Evolutionary conservation across 35 echinoderm and acorn worm genomes (phyloP).

Genomic region (Apostichopus japonicus): DNA sequence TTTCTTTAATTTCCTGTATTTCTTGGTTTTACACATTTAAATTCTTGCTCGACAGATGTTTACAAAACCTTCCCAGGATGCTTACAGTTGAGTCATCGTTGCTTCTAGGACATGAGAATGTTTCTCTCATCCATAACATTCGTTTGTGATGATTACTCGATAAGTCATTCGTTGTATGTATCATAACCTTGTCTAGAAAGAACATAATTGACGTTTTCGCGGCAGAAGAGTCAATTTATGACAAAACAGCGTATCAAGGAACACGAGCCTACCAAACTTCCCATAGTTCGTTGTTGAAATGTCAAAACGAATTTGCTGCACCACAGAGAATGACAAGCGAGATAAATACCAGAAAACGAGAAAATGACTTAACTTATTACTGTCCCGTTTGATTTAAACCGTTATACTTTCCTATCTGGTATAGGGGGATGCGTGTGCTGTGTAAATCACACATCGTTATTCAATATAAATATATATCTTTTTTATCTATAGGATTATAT

Average conservation of each 20-base stretch:
- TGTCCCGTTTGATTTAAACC: not conserved
- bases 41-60: no score
- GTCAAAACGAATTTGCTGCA: constrained; percentile 11
- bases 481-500: no score
- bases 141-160: not conserved
- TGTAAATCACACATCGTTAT: no score
- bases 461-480: no score
- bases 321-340: not conserved
- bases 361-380: not conserved
- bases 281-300: not conserved
- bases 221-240: not conserved
- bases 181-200: not conserved
- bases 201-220: not conserved
- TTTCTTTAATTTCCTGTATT: no score
- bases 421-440: no score
- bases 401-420: not conserved
- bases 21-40: no score
- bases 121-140: no score
- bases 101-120: no score
- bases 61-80: no score
- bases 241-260: not conserved
- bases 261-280: not conserved
- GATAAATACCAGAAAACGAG: not conserved
- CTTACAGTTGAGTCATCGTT: no score
- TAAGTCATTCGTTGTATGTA: not conserved